Evolutionary conservation across 2,797 vertebrate species (phyloP), one percentile per base, ranked within the genome.

Genomic region (Trachurus trachurus): DNA sequence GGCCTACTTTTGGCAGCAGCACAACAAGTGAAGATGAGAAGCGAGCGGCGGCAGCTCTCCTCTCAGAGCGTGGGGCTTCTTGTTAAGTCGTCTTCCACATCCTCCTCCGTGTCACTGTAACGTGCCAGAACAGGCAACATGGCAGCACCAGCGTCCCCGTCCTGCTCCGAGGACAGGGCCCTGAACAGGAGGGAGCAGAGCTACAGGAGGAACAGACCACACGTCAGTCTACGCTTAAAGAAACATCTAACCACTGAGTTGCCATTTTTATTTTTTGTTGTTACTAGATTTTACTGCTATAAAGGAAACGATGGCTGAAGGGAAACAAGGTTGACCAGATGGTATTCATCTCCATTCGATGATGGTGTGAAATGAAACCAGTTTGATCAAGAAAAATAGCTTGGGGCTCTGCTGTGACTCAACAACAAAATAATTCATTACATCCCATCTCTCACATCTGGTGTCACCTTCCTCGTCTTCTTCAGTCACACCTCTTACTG

Each of bases 181-280:
- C 95, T 96, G 72, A 98, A 99, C 83, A 99, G 96, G 8, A 98
- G 88, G 31, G 94, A 96, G 68, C 93, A 95, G 71, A 97, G 93
- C 97, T 99, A 85, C 53, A 87, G 83, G 13, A 45, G 9, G 56
- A 64, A 50, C 2, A 70, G 6, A 63, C 3, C 17, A 12, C 2
- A 29, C 1, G 62, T 59, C 40, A 45, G 29, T 21, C 7, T 7
- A 10, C 2, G 49, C 1, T 26, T 26, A 3, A 8, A 76, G 39
- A 26, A 44, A 45, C 7, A 56, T 45, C 7, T 19, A 4, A 53
- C 10, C n/a, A 17, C 31, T 6, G 31, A 34, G 31, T 34, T 34
- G 31, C 31, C 31, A 34, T 26, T 34, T 34, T 34, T 34, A 34
- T 34, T 34, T 34, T 34, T 34, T 5, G 31, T 5, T 34, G 6